Evolutionary conservation across 2,888 invertebrate species (phyloP), one percentile per base, ranked within the genome.

Genomic region (Prosapia bicincta): DNA sequence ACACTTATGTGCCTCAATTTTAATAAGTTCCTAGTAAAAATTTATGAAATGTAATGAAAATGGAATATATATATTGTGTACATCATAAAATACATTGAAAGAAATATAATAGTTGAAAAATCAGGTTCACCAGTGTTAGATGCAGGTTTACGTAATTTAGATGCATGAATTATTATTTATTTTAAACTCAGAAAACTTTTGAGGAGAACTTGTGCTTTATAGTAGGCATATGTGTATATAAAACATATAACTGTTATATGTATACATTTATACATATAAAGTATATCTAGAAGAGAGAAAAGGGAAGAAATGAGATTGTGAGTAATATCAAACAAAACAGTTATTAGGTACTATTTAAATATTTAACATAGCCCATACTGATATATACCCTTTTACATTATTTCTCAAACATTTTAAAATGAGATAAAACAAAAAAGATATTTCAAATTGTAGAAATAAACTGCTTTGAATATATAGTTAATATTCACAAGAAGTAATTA

Each of bases 241-340:
- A 38, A 13, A 54, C 54, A 54, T 13, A n/a, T 54, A 38, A 13
- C 38, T 54, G 1, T 20, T 54, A 54, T 54, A 54, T 54, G 54
- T 54, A 54, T 54, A 54, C 54, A 54, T n/a, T 20, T 54, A 54
- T 54, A 54, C 20, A 54, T 20, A 54, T 54, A 20, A 20, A 54
- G 54, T 54, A 72, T 32, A 69, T 74, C 69, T 25, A 74, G 74
- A 74, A 65, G 28, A 74, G 69, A 74, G 69, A 74, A 66, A 73
- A 68, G 69, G 69, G 74, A 65, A 74, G 69, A 74, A 69, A 23
- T 65, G 20, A 26, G 74, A 74, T 65, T 43, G 30, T 28, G 20
- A 30, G 54, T 24, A 23, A 54, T 69, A 65, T 30, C n/a, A 69
- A 74, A 65, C 69, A 74, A 74, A 69, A 69, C 69, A n/a, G 6